Percentiles rank a stretch among this genome's conserved stretches.
Conservation (phyloP, 2,797 vertebrate species). For the Nannoperca obscura region DNA sequence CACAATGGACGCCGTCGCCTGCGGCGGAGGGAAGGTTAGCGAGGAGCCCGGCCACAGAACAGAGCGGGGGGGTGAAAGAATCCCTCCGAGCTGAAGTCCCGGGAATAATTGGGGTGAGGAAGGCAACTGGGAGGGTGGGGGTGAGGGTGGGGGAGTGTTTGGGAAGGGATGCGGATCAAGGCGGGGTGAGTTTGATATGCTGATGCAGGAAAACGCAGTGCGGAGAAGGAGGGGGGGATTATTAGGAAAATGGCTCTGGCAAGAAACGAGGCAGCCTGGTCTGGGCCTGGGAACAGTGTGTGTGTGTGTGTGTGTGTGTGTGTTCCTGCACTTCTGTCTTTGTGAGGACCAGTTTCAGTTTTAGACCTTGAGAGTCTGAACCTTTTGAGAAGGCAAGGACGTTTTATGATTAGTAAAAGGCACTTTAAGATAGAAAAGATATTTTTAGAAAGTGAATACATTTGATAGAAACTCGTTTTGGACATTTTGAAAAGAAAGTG, state of each 20-base stretch:
- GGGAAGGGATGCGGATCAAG: constrained; percentile 30
- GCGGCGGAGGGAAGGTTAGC: constrained; percentile 38
- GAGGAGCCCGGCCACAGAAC: constrained; percentile 41
- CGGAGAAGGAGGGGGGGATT: constrained; percentile 48
- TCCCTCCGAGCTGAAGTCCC: constrained; percentile 56
- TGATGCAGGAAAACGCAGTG: constrained; percentile 70
- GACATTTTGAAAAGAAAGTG: too few species aligned
- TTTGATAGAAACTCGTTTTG: too few species aligned
- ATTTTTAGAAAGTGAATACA: not conserved
- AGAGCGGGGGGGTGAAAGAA: constrained; percentile 16
- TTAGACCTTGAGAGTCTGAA: not conserved
- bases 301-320: not conserved
- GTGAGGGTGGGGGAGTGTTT: constrained; percentile 12
- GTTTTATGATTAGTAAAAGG: not conserved
- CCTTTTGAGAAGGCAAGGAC: not conserved
- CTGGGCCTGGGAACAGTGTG: constrained; percentile 33
- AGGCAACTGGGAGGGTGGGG: constrained; percentile 25
- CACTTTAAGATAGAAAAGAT: not conserved
- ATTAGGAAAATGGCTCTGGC: constrained; percentile 67
- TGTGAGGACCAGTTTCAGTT: constrained; percentile 20
- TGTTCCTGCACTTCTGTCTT: not conserved
- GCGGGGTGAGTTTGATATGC: constrained; percentile 55
- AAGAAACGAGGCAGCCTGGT: constrained; percentile 5
- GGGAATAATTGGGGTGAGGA: constrained; percentile 73
- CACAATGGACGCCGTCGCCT: constrained; percentile 38